Evolutionary conservation across 2,888 invertebrate species (phyloP).

Genomic region (Drosophila cracens): DNA sequence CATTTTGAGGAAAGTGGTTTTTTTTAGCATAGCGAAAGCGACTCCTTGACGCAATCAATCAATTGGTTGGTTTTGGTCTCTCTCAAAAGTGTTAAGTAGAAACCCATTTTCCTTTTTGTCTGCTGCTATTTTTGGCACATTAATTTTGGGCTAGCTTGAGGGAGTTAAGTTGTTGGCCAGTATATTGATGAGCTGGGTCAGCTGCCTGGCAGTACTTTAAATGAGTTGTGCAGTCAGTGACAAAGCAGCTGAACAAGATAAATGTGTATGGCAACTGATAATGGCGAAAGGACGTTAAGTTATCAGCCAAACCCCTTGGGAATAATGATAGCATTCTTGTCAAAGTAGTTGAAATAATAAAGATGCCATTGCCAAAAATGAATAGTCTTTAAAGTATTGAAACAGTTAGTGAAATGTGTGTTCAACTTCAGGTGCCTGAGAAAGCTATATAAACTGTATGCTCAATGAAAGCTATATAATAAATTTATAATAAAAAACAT

Average conservation of each 20-base stretch:
- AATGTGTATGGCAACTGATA: conserved; percentile 16
- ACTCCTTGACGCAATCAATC: conserved; percentile 61
- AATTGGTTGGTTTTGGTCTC: conserved; percentile 43
- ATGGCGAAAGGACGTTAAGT: neutral
- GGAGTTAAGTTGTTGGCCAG: conserved; percentile 38
- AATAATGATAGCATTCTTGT: neutral
- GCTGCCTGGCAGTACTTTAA: conserved; percentile 26
- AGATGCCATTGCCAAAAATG: neutral
- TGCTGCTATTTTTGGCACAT: conserved; percentile 19
- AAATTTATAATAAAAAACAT: neutral
- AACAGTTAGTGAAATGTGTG: neutral
- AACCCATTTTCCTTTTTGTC: conserved; percentile 60
- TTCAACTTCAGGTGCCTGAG: neutral
- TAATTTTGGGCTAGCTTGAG: conserved; percentile 26
- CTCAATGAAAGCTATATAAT: no score
- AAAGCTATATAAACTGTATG: no score
- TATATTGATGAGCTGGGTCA: conserved; percentile 63
- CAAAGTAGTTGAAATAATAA: neutral
- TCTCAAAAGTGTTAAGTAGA: conserved; percentile 53
- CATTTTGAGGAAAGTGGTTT: conserved; percentile 50
- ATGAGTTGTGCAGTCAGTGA: conserved; percentile 48
- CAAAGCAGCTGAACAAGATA: conserved; percentile 36
- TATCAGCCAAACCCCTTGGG: neutral
- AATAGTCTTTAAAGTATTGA: neutral
- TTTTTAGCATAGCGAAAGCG: conserved; percentile 10